These are phyloP conservation scores for Herminia tarsipennalis DNA, from an alignment of 2,888 invertebrate species.

Conservation along the genomic window DNA sequence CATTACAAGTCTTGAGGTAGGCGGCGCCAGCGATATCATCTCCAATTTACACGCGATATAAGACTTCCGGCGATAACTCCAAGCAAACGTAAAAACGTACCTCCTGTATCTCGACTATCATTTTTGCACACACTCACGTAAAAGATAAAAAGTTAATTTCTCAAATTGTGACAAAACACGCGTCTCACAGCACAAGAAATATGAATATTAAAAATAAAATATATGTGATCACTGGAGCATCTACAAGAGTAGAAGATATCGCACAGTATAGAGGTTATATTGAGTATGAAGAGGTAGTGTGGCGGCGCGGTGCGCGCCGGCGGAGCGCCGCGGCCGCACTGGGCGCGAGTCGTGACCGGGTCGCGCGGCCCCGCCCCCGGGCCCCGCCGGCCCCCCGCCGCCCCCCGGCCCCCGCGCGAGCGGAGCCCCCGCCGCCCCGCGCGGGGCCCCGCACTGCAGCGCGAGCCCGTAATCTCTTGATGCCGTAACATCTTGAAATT, in stretches of 20 bases:
- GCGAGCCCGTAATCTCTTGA: conserved; percentile 70
- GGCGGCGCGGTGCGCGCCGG: conserved; percentile 75
- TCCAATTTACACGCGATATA: conserved; percentile 26
- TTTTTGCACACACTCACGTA: conserved; percentile 56
- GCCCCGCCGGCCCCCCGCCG: conserved; percentile 25
- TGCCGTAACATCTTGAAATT: conserved; percentile 81
- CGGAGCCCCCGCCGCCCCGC: conserved; percentile 42
- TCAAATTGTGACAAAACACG: conserved; percentile 15
- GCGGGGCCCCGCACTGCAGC: conserved; percentile 77
- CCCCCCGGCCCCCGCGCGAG: conserved; percentile 29
- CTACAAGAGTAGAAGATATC: conserved; percentile 32
- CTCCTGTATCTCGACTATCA: conserved; percentile 84
- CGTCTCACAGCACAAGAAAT: conserved; percentile 31
- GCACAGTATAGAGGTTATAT: conserved; percentile 45
- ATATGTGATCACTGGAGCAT: conserved; percentile 28
- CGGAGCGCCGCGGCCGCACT: conserved; percentile 83
- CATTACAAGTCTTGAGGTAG: conserved; percentile 40
- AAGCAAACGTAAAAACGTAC: conserved; percentile 51
- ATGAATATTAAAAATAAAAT: conserved; percentile 45
- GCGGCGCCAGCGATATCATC: conserved; percentile 28
- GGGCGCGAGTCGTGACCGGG: conserved; percentile 73
- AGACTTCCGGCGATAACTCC: conserved; percentile 38
- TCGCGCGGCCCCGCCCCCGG: conserved; percentile 61
- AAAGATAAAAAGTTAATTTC: conserved; percentile 20
- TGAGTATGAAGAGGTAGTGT: conserved; percentile 25